phyloP scores from a whole-genome alignment of 2,797 vertebrate species.

The Chaenodraco wilsoni region DNA sequence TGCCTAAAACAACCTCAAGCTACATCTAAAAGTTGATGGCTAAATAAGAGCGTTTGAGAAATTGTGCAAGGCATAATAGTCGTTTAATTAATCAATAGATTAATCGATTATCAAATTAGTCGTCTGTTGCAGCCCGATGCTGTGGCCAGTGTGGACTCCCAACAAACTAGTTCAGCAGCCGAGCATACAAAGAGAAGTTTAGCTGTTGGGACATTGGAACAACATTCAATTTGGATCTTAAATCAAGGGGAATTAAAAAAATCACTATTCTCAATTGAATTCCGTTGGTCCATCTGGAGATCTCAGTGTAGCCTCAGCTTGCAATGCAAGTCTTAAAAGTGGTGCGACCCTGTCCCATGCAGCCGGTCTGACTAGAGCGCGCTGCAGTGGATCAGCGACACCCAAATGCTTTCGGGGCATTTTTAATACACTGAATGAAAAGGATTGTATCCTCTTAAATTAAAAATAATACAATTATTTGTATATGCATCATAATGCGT shows the following conservation, averaged over 20 bases:
- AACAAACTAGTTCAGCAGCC: constrained; percentile 25
- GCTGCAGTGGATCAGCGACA: constrained; percentile 37
- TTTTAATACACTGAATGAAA: constrained; percentile 17
- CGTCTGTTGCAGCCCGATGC: neutral
- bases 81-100: too few species aligned
- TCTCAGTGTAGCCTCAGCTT: constrained; percentile 56
- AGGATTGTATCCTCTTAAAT: constrained; percentile 7
- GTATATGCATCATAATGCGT: neutral
- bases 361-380: constrained; percentile 20
- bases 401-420: constrained; percentile 13
- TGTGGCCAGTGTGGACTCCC: constrained; percentile 7
- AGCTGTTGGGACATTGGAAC: neutral
- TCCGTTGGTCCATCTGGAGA: constrained; percentile 55
- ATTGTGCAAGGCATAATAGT: too few species aligned
- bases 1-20: too few species aligned
- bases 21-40: too few species aligned
- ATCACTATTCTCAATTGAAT: constrained; percentile 16
- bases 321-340: constrained; percentile 61
- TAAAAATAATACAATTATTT: neutral
- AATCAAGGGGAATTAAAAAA: neutral
- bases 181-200: neutral
- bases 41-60: too few species aligned
- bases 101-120: too few species aligned
- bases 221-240: neutral
- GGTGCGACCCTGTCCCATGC: constrained; percentile 50